Evolutionary conservation across 1,140 invertebrate genomes (phyloP).

Genomic region (Drosophila miranda): DNA sequence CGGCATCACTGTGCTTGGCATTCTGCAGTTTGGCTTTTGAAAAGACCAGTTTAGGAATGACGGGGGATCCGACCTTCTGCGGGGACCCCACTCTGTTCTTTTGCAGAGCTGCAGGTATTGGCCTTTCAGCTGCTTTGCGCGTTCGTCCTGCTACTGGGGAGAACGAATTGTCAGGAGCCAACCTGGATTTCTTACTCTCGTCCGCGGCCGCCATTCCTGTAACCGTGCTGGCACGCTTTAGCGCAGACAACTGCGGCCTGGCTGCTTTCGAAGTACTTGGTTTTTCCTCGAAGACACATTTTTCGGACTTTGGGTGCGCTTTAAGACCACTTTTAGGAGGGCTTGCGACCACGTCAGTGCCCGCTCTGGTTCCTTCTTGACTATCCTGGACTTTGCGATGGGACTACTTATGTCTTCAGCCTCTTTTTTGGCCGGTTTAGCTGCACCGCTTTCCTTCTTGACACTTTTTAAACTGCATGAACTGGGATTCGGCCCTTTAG

Average conservation of each 20-base stretch:
- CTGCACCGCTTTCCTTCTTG: constrained; percentile 19
- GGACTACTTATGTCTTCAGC: background rate
- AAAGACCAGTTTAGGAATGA: constrained; percentile 64
- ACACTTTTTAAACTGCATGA: background rate
- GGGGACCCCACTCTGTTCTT: background rate
- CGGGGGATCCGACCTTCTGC: constrained; percentile 55
- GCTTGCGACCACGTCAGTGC: constrained; percentile 1
- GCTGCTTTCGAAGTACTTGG: constrained; percentile 39
- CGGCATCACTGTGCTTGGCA: constrained; percentile 42
- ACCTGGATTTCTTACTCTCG: constrained; percentile 32
- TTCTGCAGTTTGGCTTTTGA: constrained; percentile 38
- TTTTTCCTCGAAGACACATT: constrained; percentile 18
- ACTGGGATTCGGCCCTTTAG: background rate
- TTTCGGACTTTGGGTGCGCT: background rate
- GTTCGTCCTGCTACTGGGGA: constrained; percentile 63
- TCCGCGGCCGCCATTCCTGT: constrained; percentile 3
- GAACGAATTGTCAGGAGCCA: background rate
- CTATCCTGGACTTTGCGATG: constrained; percentile 10
- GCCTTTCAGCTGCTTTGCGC: constrained; percentile 31
- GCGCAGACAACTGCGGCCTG: constrained; percentile 34
- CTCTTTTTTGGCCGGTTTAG: constrained; percentile 3
- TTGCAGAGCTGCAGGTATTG: background rate
- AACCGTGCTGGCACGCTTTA: constrained; percentile 34
- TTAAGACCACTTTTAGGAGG: too few relatives aligned
- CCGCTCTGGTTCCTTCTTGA: background rate